These are phyloP conservation scores for Lordiphosa collinella DNA, from an alignment of 1,140 invertebrate species.

Conservation along the genomic window DNA sequence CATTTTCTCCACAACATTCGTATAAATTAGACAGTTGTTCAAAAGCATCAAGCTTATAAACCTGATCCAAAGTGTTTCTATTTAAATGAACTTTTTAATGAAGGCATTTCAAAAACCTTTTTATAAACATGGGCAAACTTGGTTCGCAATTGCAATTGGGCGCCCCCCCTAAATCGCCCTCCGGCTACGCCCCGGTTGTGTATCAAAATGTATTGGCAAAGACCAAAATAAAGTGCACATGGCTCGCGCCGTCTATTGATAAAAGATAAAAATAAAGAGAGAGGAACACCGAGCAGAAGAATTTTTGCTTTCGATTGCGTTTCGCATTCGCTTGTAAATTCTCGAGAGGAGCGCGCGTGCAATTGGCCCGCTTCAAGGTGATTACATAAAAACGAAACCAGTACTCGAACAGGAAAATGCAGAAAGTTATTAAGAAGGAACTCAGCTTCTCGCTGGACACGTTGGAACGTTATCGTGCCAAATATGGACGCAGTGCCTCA, in stretches of 20 bases:
- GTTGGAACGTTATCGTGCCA: constrained; percentile 60
- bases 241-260: constrained; percentile 57
- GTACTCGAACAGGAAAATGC: constrained; percentile 31
- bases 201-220: constrained; percentile 54
- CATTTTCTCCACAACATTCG: no score
- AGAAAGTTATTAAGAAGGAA: constrained; percentile 64
- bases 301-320: constrained; percentile 37
- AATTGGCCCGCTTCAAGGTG: constrained; percentile 46
- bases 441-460: constrained; percentile 68
- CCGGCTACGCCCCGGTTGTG: constrained; percentile 7
- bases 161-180: neutral
- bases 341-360: constrained; percentile 57
- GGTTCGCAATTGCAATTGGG: no score
- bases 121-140: no score
- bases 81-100: no score
- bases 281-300: constrained; percentile 23
- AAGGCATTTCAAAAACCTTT: no score
- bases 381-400: constrained; percentile 63
- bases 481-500: constrained; percentile 61
- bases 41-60: no score
- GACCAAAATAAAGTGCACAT: constrained; percentile 65
- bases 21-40: no score
- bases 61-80: no score
- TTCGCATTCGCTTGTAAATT: constrained; percentile 69
- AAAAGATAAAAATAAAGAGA: constrained; percentile 76